Base-by-base conservation (phyloP, 2,888 invertebrate genomes). In the Volucella inanis region DNA sequence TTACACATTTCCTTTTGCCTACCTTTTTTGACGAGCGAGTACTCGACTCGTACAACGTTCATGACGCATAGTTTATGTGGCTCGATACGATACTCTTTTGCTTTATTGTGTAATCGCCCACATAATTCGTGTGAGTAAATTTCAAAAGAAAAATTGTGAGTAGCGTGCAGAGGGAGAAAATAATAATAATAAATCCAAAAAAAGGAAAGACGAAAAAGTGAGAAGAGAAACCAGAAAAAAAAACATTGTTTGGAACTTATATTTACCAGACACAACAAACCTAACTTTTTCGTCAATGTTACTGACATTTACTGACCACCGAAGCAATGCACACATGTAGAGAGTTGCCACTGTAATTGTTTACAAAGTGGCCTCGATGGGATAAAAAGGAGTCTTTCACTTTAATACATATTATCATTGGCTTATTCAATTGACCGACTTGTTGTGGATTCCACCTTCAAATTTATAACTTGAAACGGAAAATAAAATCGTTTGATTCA, bases 101-200 rank as follows among this genome's bases (percentile, higher is more conserved):
- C 72, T 78, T 78, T 83, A 78, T 83, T 83, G 82, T 83, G 82
- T 78, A 83, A 83, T 83, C 82, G 78, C 82, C 82, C 82, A 83
- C 78, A 83, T 78, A 72, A 78, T 83, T 83, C 78, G 72, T 78
- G 74, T 50, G 71, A 57, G 71, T 39, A 54, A 64, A 59, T 45
- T 47, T 55, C 15, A 55, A 47, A 45, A 18, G 52, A 54, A 70
- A 54, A 54, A 61, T 76, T 68, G 52, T 65, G 43, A 45, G 50
- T 31, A 64, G 64, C 18, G 14, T 49, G 14, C 3, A 68, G 38
- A 31, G 31, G 12, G 54, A 55, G 64, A 47, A 12, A 11, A n/a
- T 11, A 47, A 47, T n/a, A 47, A n/a, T n/a, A 47, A 47, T n/a
- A 2, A 47, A 47, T n/a, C 6, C 3, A 9, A 47, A n/a, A 10